Evolutionary conservation across 2,113 vertebrate genomes (phyloP).

Genomic region (Grammomys surdaster): DNA sequence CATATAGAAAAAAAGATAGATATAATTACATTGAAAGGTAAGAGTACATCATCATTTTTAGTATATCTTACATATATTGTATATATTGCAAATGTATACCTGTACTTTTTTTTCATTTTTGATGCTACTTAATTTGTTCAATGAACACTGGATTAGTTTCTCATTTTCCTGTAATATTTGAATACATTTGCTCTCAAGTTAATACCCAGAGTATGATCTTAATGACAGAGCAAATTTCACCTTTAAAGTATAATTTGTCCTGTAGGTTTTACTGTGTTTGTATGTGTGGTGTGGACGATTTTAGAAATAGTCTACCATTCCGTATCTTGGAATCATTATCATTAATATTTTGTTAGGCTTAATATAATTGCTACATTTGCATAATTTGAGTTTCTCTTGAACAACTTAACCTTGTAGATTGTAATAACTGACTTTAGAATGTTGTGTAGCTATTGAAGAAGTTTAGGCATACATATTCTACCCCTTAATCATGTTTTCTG

Average conservation of each 20-base stretch:
- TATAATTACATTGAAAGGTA: neutral
- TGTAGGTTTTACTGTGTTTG: neutral
- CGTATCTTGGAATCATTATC: neutral
- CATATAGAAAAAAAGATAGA: neutral
- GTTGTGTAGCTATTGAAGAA: neutral
- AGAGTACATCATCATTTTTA: neutral
- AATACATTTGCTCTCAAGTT: fast-evolving
- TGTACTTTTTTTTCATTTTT: neutral
- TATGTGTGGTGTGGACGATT: neutral
- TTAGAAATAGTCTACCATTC: neutral
- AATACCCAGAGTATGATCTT: neutral
- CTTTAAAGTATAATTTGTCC: neutral
- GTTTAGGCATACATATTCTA: fast-evolving
- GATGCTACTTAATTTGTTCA: neutral
- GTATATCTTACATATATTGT: too few species aligned
- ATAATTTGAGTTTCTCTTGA: neutral
- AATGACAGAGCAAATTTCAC: neutral
- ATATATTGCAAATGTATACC: neutral
- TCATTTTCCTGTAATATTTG: neutral
- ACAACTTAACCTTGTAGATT: neutral
- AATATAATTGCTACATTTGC: too few species aligned
- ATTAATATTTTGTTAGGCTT: neutral
- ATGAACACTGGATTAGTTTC: neutral
- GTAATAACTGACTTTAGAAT: neutral
- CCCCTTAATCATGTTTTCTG: neutral